phyloP scores from a whole-genome alignment of 1,140 invertebrate species.

The Drosophila bocki region DNA sequence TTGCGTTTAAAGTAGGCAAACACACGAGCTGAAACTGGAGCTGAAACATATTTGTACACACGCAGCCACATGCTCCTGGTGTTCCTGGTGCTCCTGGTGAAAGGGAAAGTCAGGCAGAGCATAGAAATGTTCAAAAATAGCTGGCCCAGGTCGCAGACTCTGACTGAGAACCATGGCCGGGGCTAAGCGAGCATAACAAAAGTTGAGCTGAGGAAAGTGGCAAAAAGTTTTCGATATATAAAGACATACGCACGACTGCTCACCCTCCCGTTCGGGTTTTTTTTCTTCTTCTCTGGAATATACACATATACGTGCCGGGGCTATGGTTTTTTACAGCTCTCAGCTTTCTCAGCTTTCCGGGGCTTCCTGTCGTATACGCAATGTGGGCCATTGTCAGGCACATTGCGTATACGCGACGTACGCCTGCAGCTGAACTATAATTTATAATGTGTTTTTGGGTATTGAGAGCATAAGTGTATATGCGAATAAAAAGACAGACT shows the following conservation, averaged over 20 bases:
- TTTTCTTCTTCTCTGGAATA: slow-evolving; percentile 4
- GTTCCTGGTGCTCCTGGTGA: slow-evolving; percentile 13
- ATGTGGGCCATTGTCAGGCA: slow-evolving; percentile 59
- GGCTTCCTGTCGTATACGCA: slow-evolving; percentile 52
- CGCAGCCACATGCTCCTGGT: slow-evolving; percentile 16
- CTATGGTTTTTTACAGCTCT: slow-evolving; percentile 29
- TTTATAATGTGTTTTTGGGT: slow-evolving; percentile 73
- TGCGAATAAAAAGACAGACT: slow-evolving; percentile 7
- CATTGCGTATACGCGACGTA: slow-evolving; percentile 74
- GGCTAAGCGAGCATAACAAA: slow-evolving; percentile 78
- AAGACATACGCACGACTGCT: slow-evolving; percentile 78
- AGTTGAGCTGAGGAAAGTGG: slow-evolving; percentile 79
- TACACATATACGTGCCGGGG: slow-evolving; percentile 39
- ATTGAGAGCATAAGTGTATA: slow-evolving; percentile 33
- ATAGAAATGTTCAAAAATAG: slow-evolving; percentile 61
- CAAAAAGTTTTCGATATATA: slow-evolving; percentile 81
- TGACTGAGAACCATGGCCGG: slow-evolving; percentile 9
- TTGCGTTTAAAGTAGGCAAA: slow-evolving; percentile 74
- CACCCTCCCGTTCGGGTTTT: not conserved
- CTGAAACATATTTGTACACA: slow-evolving; percentile 61
- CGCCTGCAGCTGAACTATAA: slow-evolving; percentile 65
- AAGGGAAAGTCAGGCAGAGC: slow-evolving; percentile 49
- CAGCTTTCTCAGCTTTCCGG: slow-evolving; percentile 52
- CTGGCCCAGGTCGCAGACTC: slow-evolving; percentile 7
- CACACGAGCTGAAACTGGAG: slow-evolving; percentile 41